These are phyloP conservation scores for Perca fluviatilis DNA, from an alignment of 2,113 vertebrate genomes.

Conservation along the genomic window DNA sequence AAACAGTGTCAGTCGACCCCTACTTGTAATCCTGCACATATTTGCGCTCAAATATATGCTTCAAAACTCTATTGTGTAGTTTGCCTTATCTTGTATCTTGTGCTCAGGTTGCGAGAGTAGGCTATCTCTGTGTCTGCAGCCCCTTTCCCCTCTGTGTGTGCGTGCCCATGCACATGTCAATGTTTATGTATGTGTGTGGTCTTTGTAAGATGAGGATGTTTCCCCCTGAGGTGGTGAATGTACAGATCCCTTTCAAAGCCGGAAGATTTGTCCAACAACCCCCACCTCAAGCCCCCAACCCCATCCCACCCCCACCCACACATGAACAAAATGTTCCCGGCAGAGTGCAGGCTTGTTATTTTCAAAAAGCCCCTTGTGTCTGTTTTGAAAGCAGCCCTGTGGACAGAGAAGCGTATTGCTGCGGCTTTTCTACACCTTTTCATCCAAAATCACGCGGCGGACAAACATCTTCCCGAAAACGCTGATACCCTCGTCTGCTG, in stretches of 20 bases:
- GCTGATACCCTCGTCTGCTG: not conserved
- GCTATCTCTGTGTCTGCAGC: not conserved
- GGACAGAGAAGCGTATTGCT: conserved; percentile 6
- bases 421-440: not conserved
- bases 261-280: not conserved
- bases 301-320: not conserved
- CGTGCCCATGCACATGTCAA: not conserved
- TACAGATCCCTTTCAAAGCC: conserved; percentile 66
- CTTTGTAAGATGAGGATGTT: conserved; percentile 55
- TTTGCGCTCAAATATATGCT: no score
- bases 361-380: not conserved
- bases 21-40: no score
- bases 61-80: no score
- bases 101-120: not conserved
- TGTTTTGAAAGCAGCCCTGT: conserved; percentile 26
- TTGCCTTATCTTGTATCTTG: not conserved
- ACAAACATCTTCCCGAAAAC: not conserved
- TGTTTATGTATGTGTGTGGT: conserved; percentile 61
- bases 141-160: conserved; percentile 4
- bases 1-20: no score
- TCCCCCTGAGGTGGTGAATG: conserved; percentile 45
- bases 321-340: conserved; percentile 47
- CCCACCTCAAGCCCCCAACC: not conserved
- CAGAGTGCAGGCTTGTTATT: conserved; percentile 28
- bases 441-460: conserved; percentile 2